Base-by-base conservation (phyloP, 1,140 invertebrate genomes). In the Caenorhabditis brenneri region DNA sequence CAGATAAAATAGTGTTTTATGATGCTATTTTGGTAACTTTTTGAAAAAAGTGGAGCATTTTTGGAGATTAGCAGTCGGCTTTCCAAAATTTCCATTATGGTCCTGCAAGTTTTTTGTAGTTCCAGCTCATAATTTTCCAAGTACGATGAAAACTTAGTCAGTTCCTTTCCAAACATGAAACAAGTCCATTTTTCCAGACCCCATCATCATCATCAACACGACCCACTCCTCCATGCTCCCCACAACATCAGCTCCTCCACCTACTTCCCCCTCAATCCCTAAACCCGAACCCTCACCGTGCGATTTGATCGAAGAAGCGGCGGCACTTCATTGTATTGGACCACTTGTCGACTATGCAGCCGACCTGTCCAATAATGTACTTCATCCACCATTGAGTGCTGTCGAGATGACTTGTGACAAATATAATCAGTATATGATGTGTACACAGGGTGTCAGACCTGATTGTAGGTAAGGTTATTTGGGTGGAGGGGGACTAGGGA, bases 351-450 rank as follows among this genome's bases (percentile, higher is more conserved):
- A 65, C 69, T 83, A 83, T 79, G 65, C 65, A 4, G 82, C 82
- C 48, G 42, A 53, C 42, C 31, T 65, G 33, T 79, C 78, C 0
- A 65, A 83, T 39, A 79, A 46, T 12, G 84, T 74, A 29, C 69
- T 86, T 24, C 85, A 86, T 65, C 85, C 85, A 19, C 85, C 83
- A 31, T 79, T 86, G 10, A 80, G 65, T 33, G 84, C 36, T n/a
- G 39, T 86, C 36, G 78, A 65, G 27, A 24, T 53, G n/a, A 53
- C 74, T 53, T 86, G 85, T 39, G 39, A 36, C 58, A 78, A 82
- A 16, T 86, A 86, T 51, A 79, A 78, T 36, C 46, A 80, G 46
- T 86, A 82, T 55, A 86, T 83, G 79, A 80, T 82, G 42, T 86
- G 85, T 74, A 86, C 85, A 33, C 58, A 74, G 19, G 84, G 82